Base-by-base conservation (phyloP, 2,797 vertebrate genomes). In the Graptemys geographica region DNA sequence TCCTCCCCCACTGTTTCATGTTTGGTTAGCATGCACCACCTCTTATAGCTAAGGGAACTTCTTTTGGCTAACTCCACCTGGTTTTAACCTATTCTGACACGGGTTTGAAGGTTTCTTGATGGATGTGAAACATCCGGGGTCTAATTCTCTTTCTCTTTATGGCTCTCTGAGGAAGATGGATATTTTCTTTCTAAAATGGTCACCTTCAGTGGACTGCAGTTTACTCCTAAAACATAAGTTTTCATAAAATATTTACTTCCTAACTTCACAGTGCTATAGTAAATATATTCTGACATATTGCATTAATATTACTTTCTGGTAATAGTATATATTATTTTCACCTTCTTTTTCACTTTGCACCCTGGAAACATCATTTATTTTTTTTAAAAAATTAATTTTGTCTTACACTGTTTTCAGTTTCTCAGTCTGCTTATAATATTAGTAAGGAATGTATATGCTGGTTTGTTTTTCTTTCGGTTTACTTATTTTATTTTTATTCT, bases 81-180 rank as follows among this genome's bases (percentile, higher is more conserved):
- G 5, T 3, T 4, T 21, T 28, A 56, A 23, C 7, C 2, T 47
- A 1, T 1, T 21, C 6, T 59, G 27, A 31, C 27, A 12, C 5
- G 81, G 37, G 41, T 93, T 86, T 81, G 37, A 86, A 33, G 27
- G 10, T n/a, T 90, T 90, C 82, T 80, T 81, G 10, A 57, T 83
- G 41, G 84, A 89, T 62, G 10, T 90, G 59, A 88, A 95, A 83
- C 52, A 79, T 84, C 27, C 90, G 55, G 10, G 76, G 57, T 82
- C 57, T 37, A 49, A 31, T 82, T 84, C 31, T 59, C 7, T 84
- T 69, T 25, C 76, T 25, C 57, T 59, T 28, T 59, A 5, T 59
- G 57, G 57, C 11, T 6, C 88, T 93, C 44, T 65, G 11, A 3
- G 1, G 44, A 3, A 59, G 15, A 9, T 6, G 19, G 33, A 7